phyloP scores from a whole-genome alignment of 2,113 vertebrate genomes.

The Psittacula cyanocephala region DNA sequence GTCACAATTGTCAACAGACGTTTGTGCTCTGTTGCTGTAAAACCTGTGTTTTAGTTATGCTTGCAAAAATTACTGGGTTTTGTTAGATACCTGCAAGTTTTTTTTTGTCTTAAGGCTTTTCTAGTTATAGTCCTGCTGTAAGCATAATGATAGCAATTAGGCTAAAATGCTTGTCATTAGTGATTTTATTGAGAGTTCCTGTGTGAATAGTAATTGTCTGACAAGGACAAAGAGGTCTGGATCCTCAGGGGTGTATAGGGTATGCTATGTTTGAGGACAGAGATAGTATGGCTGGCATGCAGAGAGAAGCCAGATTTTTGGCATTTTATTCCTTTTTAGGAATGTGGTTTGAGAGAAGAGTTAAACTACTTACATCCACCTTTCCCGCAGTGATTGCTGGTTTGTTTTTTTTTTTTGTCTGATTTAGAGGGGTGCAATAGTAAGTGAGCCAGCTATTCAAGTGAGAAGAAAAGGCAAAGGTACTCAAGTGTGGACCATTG shows the following conservation, averaged over 20 bases:
- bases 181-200: background rate
- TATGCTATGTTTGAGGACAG: background rate
- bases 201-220: background rate
- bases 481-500: conserved; percentile 96
- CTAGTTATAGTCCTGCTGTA: background rate
- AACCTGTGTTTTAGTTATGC: background rate
- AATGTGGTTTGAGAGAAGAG: background rate
- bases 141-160: background rate
- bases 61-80: background rate
- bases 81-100: background rate
- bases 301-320: background rate
- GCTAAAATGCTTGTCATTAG: background rate
- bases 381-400: background rate
- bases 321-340: background rate
- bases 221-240: background rate
- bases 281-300: background rate
- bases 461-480: conserved; percentile 90
- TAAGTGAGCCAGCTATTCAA: conserved; percentile 97
- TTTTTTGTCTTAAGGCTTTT: background rate
- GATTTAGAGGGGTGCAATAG: conserved; percentile 89
- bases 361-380: background rate
- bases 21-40: background rate
- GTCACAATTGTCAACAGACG: background rate
- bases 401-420: background rate
- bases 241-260: background rate